Evolutionary conservation across 2,113 vertebrate species (phyloP).

Genomic region (Nesogale talazaci): DNA sequence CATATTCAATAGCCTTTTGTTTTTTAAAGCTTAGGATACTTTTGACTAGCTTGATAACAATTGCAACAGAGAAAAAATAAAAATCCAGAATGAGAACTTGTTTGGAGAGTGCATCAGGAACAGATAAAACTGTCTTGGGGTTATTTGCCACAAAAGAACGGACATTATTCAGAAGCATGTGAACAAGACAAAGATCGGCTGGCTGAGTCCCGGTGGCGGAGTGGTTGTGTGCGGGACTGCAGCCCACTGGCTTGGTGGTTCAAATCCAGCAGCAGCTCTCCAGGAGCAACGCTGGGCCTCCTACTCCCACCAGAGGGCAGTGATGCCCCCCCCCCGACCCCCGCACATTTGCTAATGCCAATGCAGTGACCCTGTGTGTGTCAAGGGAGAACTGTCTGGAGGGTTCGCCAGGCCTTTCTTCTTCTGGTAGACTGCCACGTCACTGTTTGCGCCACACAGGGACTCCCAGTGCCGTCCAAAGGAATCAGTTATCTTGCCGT

Average conservation of each 20-base stretch:
- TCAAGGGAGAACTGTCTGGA: background rate
- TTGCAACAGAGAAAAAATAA: background rate
- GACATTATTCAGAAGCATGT: conserved; percentile 26
- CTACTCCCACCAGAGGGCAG: too few relatives aligned
- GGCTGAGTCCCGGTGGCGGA: too few relatives aligned
- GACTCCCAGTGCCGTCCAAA: background rate
- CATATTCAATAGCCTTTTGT: background rate
- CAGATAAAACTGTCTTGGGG: background rate
- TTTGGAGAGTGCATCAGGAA: background rate
- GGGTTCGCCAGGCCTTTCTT: background rate
- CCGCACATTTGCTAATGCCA: too few relatives aligned
- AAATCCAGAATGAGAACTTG: background rate
- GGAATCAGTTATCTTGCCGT: background rate
- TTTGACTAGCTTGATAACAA: too few relatives aligned
- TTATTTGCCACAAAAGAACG: conserved; percentile 4
- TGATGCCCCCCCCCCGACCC: too few relatives aligned
- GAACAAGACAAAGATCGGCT: background rate
- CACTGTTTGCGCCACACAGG: background rate
- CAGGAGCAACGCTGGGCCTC: too few relatives aligned
- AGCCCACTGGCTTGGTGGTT: too few relatives aligned
- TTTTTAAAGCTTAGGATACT: conserved; percentile 12
- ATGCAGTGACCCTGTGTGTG: background rate
- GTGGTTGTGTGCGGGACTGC: too few relatives aligned
- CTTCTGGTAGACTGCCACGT: too few relatives aligned
- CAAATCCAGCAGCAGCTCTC: too few relatives aligned